These are phyloP conservation scores for Rallus crepitans DNA, from an alignment of 2,797 vertebrate genomes.

Conservation along the genomic window DNA sequence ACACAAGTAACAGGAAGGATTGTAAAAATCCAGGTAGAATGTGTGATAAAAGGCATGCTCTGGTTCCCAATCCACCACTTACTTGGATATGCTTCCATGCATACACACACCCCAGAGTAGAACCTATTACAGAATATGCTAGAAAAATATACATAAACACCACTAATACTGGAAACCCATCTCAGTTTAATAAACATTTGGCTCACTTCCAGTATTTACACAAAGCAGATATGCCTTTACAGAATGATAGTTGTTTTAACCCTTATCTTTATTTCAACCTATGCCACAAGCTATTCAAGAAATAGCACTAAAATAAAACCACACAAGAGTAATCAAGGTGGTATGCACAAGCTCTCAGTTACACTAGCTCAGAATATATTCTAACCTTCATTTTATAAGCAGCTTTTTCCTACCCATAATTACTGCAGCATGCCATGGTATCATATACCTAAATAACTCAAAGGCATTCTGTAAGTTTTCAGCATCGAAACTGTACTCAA, in stretches of 20 bases:
- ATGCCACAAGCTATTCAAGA: background rate
- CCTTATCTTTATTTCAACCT: background rate
- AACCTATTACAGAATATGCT: background rate
- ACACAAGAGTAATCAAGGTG: background rate
- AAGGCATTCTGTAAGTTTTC: background rate
- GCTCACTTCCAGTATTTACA: background rate
- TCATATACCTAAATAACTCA: background rate
- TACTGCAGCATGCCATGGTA: background rate
- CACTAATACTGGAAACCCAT: background rate
- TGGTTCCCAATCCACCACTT: background rate
- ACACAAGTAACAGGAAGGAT: background rate
- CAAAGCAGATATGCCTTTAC: background rate
- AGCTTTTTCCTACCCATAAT: background rate
- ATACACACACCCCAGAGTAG: background rate
- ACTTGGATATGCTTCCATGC: background rate
- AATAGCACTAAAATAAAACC: background rate
- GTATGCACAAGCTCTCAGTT: background rate
- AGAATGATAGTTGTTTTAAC: background rate
- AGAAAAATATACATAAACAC: background rate
- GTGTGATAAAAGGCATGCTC: background rate
- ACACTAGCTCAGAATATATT: background rate
- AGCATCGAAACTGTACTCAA: background rate
- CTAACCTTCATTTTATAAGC: background rate
- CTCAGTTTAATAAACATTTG: background rate
- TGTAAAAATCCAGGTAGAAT: background rate